Evolutionary conservation across 2,888 invertebrate species (phyloP).

Genomic region (Parnassius smintheus): DNA sequence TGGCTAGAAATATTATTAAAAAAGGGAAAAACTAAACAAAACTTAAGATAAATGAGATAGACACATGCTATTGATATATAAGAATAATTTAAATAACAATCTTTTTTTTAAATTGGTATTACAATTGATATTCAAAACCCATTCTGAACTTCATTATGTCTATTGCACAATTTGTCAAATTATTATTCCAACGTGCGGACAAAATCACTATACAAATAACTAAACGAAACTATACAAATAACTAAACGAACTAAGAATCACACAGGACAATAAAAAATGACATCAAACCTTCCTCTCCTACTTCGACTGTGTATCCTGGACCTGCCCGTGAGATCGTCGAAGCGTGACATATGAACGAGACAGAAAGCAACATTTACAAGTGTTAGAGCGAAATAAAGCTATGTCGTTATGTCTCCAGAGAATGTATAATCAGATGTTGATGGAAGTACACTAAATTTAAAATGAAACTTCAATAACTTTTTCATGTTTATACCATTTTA

Average conservation of each 20-base stretch:
- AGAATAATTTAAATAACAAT: too few species aligned
- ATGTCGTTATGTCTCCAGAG: conserved; percentile 36
- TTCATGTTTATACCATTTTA: not conserved
- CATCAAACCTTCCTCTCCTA: conserved; percentile 78
- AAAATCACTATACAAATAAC: conserved; percentile 8
- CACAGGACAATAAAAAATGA: conserved; percentile 46
- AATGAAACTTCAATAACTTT: too few species aligned
- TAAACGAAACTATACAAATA: conserved; percentile 33
- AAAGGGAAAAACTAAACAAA: not conserved
- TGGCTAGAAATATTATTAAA: not conserved
- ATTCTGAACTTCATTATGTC: too few species aligned
- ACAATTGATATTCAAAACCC: too few species aligned
- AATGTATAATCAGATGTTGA: conserved; percentile 6
- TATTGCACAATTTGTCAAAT: conserved; percentile 3
- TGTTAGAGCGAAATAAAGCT: conserved; percentile 73
- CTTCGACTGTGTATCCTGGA: conserved; percentile 74
- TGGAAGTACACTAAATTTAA: not conserved
- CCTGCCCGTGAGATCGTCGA: conserved; percentile 54
- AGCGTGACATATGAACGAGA: conserved; percentile 69
- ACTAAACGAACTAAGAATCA: conserved; percentile 39
- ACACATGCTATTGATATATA: too few species aligned
- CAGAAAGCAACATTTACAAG: conserved; percentile 78
- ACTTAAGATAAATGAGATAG: not conserved
- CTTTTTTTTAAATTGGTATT: too few species aligned
- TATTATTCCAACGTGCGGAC: conserved; percentile 4